phyloP scores from a whole-genome alignment of 2,797 vertebrate genomes.

The Melanotaenia nigrans region DNA sequence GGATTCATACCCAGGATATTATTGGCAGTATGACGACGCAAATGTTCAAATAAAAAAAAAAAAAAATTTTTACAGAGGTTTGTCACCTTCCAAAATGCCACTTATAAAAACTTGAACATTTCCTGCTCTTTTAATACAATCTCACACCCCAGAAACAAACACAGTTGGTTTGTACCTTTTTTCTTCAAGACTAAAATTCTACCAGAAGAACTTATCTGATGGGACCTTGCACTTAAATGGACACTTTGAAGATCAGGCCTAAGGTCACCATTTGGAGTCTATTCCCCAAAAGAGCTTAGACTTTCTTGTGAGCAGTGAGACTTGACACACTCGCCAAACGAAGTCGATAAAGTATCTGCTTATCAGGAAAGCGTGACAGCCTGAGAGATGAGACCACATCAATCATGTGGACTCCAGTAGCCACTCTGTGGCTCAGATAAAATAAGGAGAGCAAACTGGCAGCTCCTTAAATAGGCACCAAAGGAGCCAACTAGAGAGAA shows the following conservation, averaged over 20 bases:
- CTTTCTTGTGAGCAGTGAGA: constrained; percentile 44
- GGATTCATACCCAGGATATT: constrained; percentile 36
- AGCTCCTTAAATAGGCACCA: constrained; percentile 56
- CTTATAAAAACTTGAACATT: constrained; percentile 46
- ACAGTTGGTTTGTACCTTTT: constrained; percentile 14
- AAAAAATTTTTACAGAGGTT: constrained; percentile 41
- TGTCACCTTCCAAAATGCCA: constrained; percentile 42
- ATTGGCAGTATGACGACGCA: constrained; percentile 26
- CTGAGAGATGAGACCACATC: constrained; percentile 71
- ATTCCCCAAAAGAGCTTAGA: constrained; percentile 47
- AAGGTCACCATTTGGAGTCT: constrained; percentile 54
- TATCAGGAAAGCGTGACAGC: constrained; percentile 73
- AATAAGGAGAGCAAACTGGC: constrained; percentile 41
- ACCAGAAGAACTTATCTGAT: constrained; percentile 61
- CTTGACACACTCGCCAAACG: constrained; percentile 51
- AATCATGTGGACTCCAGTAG: constrained; percentile 68
- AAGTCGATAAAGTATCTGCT: constrained; percentile 75
- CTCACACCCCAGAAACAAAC: constrained; percentile 16
- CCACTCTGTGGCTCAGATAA: constrained; percentile 53
- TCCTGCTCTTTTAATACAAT: constrained; percentile 40
- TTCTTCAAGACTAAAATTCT: constrained; percentile 38
- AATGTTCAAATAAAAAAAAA: constrained; percentile 16
- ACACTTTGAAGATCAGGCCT: constrained; percentile 64
- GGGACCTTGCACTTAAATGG: constrained; percentile 57
- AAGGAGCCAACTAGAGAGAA: constrained; percentile 45